phyloP scores from a whole-genome alignment of 2,797 vertebrate genomes.

The Erpetoichthys calabaricus region DNA sequence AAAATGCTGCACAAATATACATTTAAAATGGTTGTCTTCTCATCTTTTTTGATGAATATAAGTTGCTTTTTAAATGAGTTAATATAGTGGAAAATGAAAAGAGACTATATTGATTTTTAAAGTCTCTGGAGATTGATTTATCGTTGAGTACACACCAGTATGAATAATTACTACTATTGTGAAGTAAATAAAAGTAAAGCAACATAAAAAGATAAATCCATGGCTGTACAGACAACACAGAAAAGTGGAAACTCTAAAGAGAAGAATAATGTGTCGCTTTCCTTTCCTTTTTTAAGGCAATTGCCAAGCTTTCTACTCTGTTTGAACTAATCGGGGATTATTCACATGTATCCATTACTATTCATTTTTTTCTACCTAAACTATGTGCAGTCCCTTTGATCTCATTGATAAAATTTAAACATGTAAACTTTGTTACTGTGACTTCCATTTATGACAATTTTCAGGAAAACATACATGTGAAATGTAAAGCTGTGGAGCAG shows the following conservation, averaged over 20 bases:
- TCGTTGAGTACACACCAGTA: no score
- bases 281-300: neutral
- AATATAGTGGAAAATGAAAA: no score
- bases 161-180: no score
- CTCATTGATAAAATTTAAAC: slow-evolving; percentile 12
- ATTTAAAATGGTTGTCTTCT: no score
- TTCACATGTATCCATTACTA: slow-evolving; percentile 57
- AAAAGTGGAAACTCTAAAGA: slow-evolving; percentile 4
- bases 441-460: slow-evolving; percentile 26
- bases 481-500: no score
- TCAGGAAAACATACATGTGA: slow-evolving; percentile 27
- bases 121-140: no score
- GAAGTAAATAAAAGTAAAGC: no score
- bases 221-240: neutral
- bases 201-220: no score
- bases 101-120: no score
- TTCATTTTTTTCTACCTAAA: slow-evolving; percentile 56
- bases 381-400: slow-evolving; percentile 5
- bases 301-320: slow-evolving; percentile 12
- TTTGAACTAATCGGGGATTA: slow-evolving; percentile 47
- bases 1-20: no score
- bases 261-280: slow-evolving; percentile 5
- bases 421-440: slow-evolving; percentile 16
- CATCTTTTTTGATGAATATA: no score
- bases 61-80: no score